phyloP scores from a whole-genome alignment of 2,888 invertebrate genomes.

The Abscondita cerata region DNA sequence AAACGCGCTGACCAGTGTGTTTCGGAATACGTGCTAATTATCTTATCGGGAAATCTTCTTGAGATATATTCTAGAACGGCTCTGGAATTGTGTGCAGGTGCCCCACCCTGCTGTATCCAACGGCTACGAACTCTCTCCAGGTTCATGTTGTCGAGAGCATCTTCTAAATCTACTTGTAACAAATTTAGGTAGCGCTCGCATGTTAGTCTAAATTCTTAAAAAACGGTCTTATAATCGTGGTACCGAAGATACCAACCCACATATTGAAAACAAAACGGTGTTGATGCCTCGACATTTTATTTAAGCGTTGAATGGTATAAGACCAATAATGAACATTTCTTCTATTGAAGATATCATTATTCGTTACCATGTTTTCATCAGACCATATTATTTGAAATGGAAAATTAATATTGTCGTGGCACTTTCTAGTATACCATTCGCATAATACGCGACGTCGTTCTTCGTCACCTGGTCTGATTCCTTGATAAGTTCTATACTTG shows the following conservation, averaged over 20 bases:
- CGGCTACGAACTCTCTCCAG: neutral
- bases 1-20: neutral
- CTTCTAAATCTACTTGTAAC: neutral
- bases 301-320: neutral
- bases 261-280: neutral
- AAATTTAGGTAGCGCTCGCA: neutral
- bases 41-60: too few species aligned
- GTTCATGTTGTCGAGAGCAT: neutral
- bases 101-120: too few species aligned
- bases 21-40: neutral
- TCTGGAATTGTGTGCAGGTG: neutral
- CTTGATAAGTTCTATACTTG: neutral
- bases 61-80: too few species aligned
- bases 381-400: neutral
- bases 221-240: neutral
- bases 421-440: constrained; percentile 2
- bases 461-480: neutral
- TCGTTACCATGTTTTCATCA: neutral
- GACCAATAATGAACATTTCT: neutral
- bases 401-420: neutral
- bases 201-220: neutral
- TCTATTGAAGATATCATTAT: constrained; percentile 1
- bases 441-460: neutral
- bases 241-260: neutral
- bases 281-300: neutral